Conservation (phyloP, 2,888 invertebrate genomes). For the Xiphydria camelus region DNA sequence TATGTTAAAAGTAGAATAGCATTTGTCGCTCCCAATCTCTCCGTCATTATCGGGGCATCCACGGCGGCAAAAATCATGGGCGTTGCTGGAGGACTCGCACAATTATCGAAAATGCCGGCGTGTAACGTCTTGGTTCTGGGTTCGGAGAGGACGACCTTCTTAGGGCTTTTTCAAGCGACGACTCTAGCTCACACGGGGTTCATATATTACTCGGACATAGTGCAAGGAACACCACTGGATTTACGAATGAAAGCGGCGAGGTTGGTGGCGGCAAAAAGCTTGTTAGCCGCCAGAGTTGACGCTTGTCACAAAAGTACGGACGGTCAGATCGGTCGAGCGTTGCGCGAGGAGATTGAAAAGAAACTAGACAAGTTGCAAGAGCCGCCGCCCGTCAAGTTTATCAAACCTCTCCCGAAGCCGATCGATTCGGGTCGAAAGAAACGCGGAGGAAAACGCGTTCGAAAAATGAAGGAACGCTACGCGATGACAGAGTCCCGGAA, state of each 20-base stretch:
- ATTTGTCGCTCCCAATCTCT: constrained; percentile 97
- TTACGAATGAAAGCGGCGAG: constrained; percentile 91
- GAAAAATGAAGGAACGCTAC: constrained; percentile 99
- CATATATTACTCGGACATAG: constrained; percentile 89
- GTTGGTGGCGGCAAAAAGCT: constrained; percentile 90
- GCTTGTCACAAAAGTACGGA: constrained; percentile 90
- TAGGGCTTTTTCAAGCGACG: constrained; percentile 93
- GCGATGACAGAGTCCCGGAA: constrained; percentile 97
- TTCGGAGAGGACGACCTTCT: constrained; percentile 85
- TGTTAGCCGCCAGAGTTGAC: constrained; percentile 94
- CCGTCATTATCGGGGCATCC: constrained; percentile 91
- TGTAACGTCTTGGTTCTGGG: constrained; percentile 94
- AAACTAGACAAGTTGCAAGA: constrained; percentile 96
- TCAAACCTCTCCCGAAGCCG: constrained; percentile 95
- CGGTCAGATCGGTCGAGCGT: constrained; percentile 78
- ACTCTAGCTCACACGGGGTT: constrained; percentile 95
- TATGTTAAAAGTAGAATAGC: constrained; percentile 99
- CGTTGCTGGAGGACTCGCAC: constrained; percentile 94
- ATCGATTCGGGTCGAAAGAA: constrained; percentile 97
- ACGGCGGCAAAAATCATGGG: constrained; percentile 95
- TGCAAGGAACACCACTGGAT: constrained; percentile 93
- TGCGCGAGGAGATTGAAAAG: constrained; percentile 90
- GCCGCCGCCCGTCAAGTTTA: constrained; percentile 96
- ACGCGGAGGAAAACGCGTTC: constrained; percentile 92
- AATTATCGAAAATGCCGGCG: constrained; percentile 95